phyloP scores from a whole-genome alignment of 2,113 vertebrate species.

The Pardalotus punctatus region DNA sequence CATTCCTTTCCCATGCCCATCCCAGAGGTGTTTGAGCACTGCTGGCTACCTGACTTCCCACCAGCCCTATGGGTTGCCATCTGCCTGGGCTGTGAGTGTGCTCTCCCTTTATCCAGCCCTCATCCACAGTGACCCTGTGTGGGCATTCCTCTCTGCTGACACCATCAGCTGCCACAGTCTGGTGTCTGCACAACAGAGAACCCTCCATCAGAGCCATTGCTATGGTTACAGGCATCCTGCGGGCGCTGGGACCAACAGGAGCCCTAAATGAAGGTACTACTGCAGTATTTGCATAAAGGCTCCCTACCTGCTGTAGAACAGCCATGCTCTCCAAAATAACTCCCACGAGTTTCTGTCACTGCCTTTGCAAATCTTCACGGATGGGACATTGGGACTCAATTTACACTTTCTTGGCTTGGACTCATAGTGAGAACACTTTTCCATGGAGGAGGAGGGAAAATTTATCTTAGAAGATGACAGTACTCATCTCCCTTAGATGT shows the following conservation, averaged over 20 bases:
- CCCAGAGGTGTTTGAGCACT: not conserved
- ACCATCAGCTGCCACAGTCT: conserved; percentile 28
- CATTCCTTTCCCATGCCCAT: not conserved
- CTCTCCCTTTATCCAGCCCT: not conserved
- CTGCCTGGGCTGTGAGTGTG: not conserved
- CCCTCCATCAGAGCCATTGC: conserved; percentile 29
- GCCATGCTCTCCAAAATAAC: not conserved
- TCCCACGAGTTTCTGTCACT: not conserved
- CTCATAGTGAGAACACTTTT: not conserved
- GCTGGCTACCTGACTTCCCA: not conserved
- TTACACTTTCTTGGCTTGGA: not conserved
- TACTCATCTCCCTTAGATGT: not conserved
- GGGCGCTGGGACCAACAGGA: conserved; percentile 41
- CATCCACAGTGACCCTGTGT: not conserved
- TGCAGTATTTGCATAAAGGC: conserved; percentile 31
- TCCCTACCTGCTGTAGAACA: conserved; percentile 14
- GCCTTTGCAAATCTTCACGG: not conserved
- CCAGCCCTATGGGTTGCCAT: not conserved
- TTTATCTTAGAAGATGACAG: not conserved
- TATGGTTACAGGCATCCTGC: conserved; percentile 39
- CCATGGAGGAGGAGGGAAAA: not conserved
- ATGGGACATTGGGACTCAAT: not conserved
- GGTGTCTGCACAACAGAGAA: not conserved
- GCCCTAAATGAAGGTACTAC: conserved; percentile 16
- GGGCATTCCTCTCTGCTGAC: not conserved